These are phyloP conservation scores for Phaedon cochleariae DNA, from an alignment of 2,888 invertebrate species.

Conservation along the genomic window DNA sequence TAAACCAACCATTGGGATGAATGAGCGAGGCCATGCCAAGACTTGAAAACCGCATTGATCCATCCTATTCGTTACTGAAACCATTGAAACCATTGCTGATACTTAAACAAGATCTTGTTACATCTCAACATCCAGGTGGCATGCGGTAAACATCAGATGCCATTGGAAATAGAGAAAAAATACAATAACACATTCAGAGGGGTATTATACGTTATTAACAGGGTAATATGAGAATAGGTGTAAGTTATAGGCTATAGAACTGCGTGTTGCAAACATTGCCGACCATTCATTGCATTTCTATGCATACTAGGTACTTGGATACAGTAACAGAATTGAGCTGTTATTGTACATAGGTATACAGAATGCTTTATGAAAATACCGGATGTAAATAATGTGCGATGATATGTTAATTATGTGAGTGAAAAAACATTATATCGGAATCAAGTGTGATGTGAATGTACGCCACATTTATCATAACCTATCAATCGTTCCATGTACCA, in stretches of 20 bases:
- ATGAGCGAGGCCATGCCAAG: background rate
- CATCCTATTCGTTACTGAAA: slow-evolving; percentile 31
- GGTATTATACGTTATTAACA: slow-evolving; percentile 56
- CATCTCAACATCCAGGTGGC: slow-evolving; percentile 47
- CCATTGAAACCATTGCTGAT: slow-evolving; percentile 28
- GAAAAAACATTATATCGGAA: too few relatives aligned
- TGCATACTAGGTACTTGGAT: too few relatives aligned
- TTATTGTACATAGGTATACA: too few relatives aligned
- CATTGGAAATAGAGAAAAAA: slow-evolving; percentile 41
- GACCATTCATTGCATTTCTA: slow-evolving; percentile 44
- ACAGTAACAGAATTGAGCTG: slow-evolving; percentile 32
- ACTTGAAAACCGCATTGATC: background rate
- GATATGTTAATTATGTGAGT: too few relatives aligned
- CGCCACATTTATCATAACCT: too few relatives aligned
- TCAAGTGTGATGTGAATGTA: too few relatives aligned
- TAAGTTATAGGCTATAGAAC: slow-evolving; percentile 54
- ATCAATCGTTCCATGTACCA: too few relatives aligned
- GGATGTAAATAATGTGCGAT: too few relatives aligned
- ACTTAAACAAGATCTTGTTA: slow-evolving; percentile 38
- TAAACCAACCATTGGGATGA: too few relatives aligned
- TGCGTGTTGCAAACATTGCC: slow-evolving; percentile 49
- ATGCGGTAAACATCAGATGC: slow-evolving; percentile 45
- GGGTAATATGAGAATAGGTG: slow-evolving; percentile 60
- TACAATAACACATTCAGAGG: slow-evolving; percentile 52
- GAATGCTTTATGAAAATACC: background rate